Base-by-base conservation (phyloP, 2,797 vertebrate species). In the Echeneis naucrates region DNA sequence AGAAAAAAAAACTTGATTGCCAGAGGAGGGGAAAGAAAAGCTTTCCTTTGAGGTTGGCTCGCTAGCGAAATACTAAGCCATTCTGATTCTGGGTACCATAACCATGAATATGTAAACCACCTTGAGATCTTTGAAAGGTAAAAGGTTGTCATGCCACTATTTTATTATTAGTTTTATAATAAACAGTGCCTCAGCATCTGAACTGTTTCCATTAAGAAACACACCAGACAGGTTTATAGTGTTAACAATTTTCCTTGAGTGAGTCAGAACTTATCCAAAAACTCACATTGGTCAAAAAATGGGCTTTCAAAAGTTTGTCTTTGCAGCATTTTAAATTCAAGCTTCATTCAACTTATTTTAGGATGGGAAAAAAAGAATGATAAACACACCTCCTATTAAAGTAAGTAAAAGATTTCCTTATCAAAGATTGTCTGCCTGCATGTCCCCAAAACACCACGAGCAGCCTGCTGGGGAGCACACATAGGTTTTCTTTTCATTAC, bases 401-500 rank as follows among this genome's bases (percentile, higher is more conserved):
- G n/a, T 26, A 48, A 32, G 51, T 62, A 21, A 67, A 55, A 69
- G 35, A 57, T 53, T 33, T 23, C 30, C 68, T 61, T 48, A 68
- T 80, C 70, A 68, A 57, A 61, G 16, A 45, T 30, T 71, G 47
- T 75, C 50, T 68, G 47, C 7, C 48, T 3, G 23, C 16, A 27
- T 45, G 67, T 32, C 65, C 61, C 57, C 48, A 40, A 61, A 70
- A 60, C 59, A 53, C 19, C 23, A 68, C 17, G 33, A 32, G 55
- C 38, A 2, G 51, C 62, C 51, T 51, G 70, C 21, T 3, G 56
- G 16, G n/a, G 55, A 64, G 48, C 59, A 60, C 32, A 12, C 61
- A 26, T 50, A 59, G 51, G 45, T 50, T 73, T 71, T 42, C 16
- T 63, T 45, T 73, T 65, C 53, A 56, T 73, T 40, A 48, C 37